Conservation (phyloP, 1,140 invertebrate species). For the Andrena cerasifolii region DNA sequence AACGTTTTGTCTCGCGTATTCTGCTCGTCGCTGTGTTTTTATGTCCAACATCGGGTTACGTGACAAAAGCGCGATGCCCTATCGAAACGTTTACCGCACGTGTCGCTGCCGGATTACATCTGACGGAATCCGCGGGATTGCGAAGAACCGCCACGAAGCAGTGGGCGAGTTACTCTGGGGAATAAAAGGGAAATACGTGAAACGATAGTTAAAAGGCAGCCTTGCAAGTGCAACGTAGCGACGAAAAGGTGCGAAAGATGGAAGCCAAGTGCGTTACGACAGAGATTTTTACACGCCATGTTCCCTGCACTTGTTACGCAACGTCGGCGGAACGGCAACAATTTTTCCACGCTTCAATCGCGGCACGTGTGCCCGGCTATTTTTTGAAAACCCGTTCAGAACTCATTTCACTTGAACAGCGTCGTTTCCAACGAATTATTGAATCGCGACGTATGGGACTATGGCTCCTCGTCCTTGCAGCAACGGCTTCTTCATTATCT, state of each 20-base stretch:
- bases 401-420: too few species aligned
- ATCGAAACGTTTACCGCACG: constrained; percentile 11
- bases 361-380: not conserved
- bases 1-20: not conserved
- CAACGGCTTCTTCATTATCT: too few species aligned
- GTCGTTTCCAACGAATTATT: too few species aligned
- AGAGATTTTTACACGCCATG: not conserved
- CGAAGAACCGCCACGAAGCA: not conserved
- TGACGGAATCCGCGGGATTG: not conserved
- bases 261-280: not conserved
- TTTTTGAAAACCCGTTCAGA: not conserved
- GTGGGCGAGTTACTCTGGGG: too few species aligned
- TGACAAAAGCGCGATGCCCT: not conserved
- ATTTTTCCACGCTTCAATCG: not conserved
- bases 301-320: not conserved
- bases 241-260: too few species aligned
- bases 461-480: too few species aligned
- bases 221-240: too few species aligned
- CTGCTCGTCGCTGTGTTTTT: not conserved
- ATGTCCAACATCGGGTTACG: too few species aligned
- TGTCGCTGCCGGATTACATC: not conserved
- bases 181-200: too few species aligned
- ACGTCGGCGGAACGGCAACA: not conserved
- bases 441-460: too few species aligned
- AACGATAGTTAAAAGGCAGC: too few species aligned